Evolutionary conservation across 1,140 invertebrate species (phyloP), one percentile per base, ranked within the genome.

Genomic region (Plodia interpunctella): DNA sequence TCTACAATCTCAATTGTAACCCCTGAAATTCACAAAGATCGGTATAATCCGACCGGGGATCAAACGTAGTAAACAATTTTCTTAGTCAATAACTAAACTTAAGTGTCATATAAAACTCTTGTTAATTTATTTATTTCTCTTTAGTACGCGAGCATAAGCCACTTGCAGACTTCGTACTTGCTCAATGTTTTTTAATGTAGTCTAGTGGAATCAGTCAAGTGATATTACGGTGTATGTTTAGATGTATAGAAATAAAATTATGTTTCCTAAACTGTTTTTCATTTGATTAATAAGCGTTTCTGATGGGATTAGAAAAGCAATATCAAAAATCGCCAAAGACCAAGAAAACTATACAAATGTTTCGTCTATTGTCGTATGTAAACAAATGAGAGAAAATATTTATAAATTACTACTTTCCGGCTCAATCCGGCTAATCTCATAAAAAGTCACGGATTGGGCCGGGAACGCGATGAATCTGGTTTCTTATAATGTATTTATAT

Each of bases 171-270:
- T 73, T 74, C 71, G 75, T 78, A 72, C 79, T 80, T 83, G 85
- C 85, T 88, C 83, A 87, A 85, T 84, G 77, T 72, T 72, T 76
- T 76, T 63, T 70, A 49, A n/a, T n/a, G 66, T 82, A 83, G 75
- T 83, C 69, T 79, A 81, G 71, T 68, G 76, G 69, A 80, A 76
- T 84, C 81, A 87, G 84, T 88, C 83, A 87, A 87, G 86, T 88
- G 86, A 88, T 88, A 88, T 86, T 87, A 87, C 70, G 86, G 86
- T 86, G 86, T 88, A 85, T 86, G 82, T 85, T 78, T 86, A 82
- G 80, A 71, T 76, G 72, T 79, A 70, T 81, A 83, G 70, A 81
- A 80, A 81, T 72, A 82, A 84, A 72, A 69, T 65, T 59, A 67
- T 74, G 74, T 86, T 88, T 86, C 76, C 78, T 78, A 78, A 74